phyloP scores from a whole-genome alignment of 2,797 vertebrate genomes.

The Melanotaenia maccullochi region DNA sequence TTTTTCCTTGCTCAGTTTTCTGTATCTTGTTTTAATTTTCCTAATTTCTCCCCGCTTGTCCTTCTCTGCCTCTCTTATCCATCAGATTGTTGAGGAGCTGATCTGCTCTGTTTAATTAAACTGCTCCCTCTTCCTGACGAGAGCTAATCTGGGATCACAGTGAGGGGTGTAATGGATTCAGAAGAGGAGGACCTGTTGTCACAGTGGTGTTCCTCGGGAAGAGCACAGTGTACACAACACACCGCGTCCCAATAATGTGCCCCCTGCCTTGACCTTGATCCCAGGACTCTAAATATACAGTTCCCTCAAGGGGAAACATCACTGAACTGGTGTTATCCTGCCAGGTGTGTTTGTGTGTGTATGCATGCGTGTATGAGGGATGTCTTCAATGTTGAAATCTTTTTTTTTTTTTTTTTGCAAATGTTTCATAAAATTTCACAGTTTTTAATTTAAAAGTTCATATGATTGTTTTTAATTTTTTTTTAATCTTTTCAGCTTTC shows the following conservation, averaged over 20 bases:
- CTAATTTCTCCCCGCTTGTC: conserved; percentile 30
- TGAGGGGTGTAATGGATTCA: conserved; percentile 34
- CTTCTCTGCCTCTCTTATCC: conserved; percentile 54
- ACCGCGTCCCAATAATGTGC: conserved; percentile 21
- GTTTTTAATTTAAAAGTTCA: conserved; percentile 53
- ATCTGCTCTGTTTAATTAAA: conserved; percentile 79
- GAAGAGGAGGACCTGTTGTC: conserved; percentile 67
- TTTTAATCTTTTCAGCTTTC: conserved; percentile 43
- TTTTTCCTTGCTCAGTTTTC: conserved; percentile 17
- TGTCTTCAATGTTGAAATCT: too few relatives aligned
- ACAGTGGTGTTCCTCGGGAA: conserved; percentile 28
- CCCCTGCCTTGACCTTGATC: conserved; percentile 69
- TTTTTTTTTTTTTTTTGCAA: not conserved
- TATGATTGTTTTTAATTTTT: conserved; percentile 27
- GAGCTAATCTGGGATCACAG: conserved; percentile 63
- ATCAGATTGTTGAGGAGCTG: conserved; percentile 53
- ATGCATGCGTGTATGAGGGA: not conserved
- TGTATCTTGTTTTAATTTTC: conserved; percentile 32
- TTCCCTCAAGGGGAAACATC: conserved; percentile 38
- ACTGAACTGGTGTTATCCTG: conserved; percentile 35
- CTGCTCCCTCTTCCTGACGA: conserved; percentile 61
- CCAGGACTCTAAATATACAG: conserved; percentile 44
- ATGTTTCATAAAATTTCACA: conserved; percentile 47
- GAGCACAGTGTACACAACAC: conserved; percentile 37
- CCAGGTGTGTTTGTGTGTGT: conserved; percentile 48